phyloP scores from a whole-genome alignment of 2,888 invertebrate species.

The Tethea ocularis region DNA sequence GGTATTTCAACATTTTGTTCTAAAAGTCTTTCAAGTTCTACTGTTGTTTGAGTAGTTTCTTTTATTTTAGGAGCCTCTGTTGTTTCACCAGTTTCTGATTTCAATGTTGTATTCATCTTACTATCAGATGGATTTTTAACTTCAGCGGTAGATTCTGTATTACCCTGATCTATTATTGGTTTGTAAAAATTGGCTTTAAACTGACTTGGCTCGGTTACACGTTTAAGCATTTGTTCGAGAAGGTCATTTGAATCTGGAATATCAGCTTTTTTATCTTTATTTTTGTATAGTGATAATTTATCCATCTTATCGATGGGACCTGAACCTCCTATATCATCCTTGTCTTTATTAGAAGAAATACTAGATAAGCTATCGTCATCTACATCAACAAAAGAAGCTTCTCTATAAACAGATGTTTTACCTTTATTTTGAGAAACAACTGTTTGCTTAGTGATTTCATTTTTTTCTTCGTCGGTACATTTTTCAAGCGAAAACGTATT shows the following conservation, averaged over 20 bases:
- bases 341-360: neutral
- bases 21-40: conserved; percentile 15
- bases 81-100: conserved; percentile 8
- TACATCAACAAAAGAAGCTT: neutral
- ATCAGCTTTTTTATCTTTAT: neutral
- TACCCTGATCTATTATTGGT: conserved; percentile 31
- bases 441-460: neutral
- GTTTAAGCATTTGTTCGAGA: neutral
- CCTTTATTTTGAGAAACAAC: neutral
- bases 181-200: conserved; percentile 65
- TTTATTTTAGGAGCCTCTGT: conserved; percentile 9
- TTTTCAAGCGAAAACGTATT: neutral
- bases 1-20: conserved; percentile 56
- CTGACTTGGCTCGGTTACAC: conserved; percentile 15
- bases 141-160: conserved; percentile 15
- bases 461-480: conserved; percentile 6
- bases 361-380: neutral
- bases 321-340: neutral
- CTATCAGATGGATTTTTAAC: conserved; percentile 13
- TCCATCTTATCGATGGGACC: neutral
- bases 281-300: conserved; percentile 12
- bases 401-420: neutral
- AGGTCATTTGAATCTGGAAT: neutral
- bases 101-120: neutral
- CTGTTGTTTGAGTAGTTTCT: neutral